These are phyloP conservation scores for Chaenocephalus aceratus DNA, from an alignment of 2,113 vertebrate species.

Conservation along the genomic window DNA sequence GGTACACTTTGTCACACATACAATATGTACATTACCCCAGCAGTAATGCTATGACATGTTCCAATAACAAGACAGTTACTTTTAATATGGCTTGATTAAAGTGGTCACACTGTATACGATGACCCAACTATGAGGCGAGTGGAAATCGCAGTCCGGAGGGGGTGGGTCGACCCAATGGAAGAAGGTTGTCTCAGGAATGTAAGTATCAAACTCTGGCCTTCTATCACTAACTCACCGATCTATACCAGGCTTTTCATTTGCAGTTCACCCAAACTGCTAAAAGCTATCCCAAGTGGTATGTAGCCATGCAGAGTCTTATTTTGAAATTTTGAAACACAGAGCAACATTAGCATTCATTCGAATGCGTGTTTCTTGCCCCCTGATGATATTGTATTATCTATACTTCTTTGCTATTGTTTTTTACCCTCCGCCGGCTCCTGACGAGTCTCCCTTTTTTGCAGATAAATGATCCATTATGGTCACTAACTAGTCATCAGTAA, in stretches of 20 bases:
- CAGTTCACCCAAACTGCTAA: conserved; percentile 23
- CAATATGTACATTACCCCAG: conserved; percentile 72
- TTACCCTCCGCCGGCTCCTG: conserved; percentile 1
- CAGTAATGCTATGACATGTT: conserved; percentile 61
- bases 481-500: not conserved
- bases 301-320: conserved; percentile 13
- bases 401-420: not conserved
- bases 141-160: conserved; percentile 6
- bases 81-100: conserved; percentile 80
- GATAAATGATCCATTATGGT: conserved; percentile 2
- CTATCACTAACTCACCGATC: conserved; percentile 1
- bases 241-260: not conserved
- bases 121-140: conserved; percentile 24
- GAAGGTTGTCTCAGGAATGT: conserved; percentile 28
- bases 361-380: too few species aligned
- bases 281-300: not conserved
- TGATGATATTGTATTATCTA: too few species aligned
- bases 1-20: conserved; percentile 71
- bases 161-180: conserved; percentile 18
- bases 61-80: conserved; percentile 62
- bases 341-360: not conserved
- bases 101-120: conserved; percentile 46
- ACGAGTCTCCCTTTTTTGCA: not conserved
- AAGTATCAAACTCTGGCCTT: conserved; percentile 17
- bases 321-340: not conserved